These are phyloP conservation scores for Aphis craccivora DNA, from an alignment of 1,140 invertebrate species.

Conservation along the genomic window DNA sequence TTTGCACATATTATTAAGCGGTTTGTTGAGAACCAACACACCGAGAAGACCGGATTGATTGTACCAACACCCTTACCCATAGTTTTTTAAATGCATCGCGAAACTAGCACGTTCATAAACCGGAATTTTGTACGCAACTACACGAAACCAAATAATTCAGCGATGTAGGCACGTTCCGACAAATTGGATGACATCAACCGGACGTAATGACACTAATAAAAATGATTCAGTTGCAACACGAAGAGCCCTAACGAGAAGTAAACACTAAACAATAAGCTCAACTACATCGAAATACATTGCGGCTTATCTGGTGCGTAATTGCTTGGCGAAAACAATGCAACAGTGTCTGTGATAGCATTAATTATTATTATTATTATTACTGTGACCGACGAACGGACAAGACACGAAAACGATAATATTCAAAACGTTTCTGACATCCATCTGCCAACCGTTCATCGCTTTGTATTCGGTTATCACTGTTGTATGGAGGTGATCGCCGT, in stretches of 20 bases:
- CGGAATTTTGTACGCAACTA: background rate
- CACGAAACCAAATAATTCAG: background rate
- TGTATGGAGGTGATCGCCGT: no score
- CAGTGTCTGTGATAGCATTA: background rate
- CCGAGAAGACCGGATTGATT: background rate
- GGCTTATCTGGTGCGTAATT: constrained; percentile 2
- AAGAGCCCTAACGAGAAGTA: background rate
- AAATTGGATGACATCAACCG: background rate
- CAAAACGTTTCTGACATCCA: constrained; percentile 5
- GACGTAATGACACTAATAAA: background rate
- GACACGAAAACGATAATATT: background rate
- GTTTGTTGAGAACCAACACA: background rate
- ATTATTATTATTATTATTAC: background rate
- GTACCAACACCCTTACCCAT: background rate
- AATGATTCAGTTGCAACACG: background rate
- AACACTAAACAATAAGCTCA: background rate
- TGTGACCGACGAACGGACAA: background rate
- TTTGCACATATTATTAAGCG: background rate
- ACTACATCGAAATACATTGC: background rate
- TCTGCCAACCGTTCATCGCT: background rate
- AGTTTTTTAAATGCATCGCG: constrained; percentile 4
- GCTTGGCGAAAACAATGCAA: background rate
- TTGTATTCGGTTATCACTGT: background rate
- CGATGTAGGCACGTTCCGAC: background rate
- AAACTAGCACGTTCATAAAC: background rate